phyloP scores from a whole-genome alignment of 2,888 invertebrate species.

The Pheosia gnoma region DNA sequence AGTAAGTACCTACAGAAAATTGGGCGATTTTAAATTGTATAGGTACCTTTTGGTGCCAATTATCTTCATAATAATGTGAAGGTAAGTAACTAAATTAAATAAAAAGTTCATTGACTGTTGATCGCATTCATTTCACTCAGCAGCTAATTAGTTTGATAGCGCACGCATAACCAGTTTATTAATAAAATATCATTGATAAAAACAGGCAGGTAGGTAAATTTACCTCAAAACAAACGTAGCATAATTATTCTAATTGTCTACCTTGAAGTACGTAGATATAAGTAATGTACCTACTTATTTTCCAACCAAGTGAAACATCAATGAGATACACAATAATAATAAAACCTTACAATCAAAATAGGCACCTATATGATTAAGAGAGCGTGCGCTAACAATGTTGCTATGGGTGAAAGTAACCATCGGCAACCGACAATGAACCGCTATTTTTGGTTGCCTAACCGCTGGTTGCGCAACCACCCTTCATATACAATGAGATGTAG shows the following conservation, averaged over 20 bases:
- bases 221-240: no score
- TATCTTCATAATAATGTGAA: no score
- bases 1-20: no score
- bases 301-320: background rate
- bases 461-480: slow-evolving; percentile 38
- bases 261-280: background rate
- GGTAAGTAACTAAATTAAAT: no score
- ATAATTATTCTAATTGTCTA: no score
- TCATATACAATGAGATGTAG: slow-evolving; percentile 2
- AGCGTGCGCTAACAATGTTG: slow-evolving; percentile 26
- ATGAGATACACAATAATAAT: slow-evolving; percentile 5
- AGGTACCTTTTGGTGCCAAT: no score
- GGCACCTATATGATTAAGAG: slow-evolving; percentile 25
- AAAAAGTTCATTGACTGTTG: background rate
- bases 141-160: slow-evolving; percentile 4
- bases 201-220: no score
- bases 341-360: slow-evolving; percentile 16
- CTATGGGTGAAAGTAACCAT: slow-evolving; percentile 44
- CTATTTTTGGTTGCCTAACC: slow-evolving; percentile 25
- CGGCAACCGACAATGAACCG: slow-evolving; percentile 32
- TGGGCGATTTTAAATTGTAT: no score
- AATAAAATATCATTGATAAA: background rate
- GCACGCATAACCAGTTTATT: background rate
- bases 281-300: background rate
- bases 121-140: background rate